These are phyloP conservation scores for Pammene fasciana DNA, from an alignment of 2,888 invertebrate species.

Conservation along the genomic window DNA sequence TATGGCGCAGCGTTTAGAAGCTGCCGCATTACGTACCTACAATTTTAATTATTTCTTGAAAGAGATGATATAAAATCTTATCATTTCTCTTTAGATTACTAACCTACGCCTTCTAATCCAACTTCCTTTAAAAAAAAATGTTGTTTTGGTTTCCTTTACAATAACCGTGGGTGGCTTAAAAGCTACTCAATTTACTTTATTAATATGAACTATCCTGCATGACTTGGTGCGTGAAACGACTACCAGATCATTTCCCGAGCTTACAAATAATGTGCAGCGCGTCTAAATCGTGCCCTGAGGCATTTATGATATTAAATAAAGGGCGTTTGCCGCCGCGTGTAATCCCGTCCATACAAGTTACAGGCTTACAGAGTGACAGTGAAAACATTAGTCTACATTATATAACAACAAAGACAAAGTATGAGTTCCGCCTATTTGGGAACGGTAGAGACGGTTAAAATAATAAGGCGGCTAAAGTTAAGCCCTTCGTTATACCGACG, in stretches of 20 bases:
- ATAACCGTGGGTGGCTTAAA: conserved; percentile 3
- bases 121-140: not conserved
- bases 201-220: conserved; percentile 9
- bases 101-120: not conserved
- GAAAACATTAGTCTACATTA: conserved; percentile 55
- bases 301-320: conserved; percentile 56
- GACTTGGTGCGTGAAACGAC: conserved; percentile 38
- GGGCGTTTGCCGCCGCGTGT: conserved; percentile 54
- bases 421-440: conserved; percentile 29
- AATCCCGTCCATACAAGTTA: conserved; percentile 53
- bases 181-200: conserved; percentile 1
- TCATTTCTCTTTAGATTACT: not conserved
- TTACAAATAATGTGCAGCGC: conserved; percentile 47
- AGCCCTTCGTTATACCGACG: conserved; percentile 38
- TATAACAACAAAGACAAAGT: conserved; percentile 55
- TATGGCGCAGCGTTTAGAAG: conserved; percentile 56
- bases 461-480: conserved; percentile 43
- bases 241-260: conserved; percentile 41
- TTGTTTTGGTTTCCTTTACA: conserved; percentile 1
- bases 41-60: conserved; percentile 9
- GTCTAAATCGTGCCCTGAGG: conserved; percentile 53
- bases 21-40: conserved; percentile 55
- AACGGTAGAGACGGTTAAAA: conserved; percentile 40
- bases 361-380: conserved; percentile 47
- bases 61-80: conserved; percentile 5